A percentile compares a stretch with the other conserved stretches of the same genome.
phyloP scores from a whole-genome alignment of 2,797 vertebrate genomes.

The Paguma larvata region DNA sequence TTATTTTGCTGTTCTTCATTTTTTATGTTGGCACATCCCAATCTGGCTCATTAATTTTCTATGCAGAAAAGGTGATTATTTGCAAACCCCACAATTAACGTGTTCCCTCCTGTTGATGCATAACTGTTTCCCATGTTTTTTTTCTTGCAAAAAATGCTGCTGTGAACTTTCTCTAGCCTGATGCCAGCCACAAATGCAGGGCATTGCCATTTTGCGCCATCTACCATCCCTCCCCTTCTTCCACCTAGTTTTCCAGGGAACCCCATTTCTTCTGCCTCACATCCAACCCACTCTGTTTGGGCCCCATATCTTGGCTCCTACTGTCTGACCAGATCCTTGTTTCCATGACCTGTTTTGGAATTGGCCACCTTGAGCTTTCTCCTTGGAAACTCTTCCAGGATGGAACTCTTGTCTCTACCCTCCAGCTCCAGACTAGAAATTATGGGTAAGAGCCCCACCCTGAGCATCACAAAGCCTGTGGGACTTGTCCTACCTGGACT shows the following conservation, averaged over 20 bases:
- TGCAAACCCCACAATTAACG: neutral
- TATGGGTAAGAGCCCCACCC: neutral
- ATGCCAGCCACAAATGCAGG: neutral
- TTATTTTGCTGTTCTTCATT: neutral
- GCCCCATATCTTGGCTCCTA: neutral
- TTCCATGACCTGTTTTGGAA: neutral
- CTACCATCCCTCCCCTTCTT: neutral
- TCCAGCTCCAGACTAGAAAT: constrained; percentile 26
- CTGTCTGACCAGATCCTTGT: neutral
- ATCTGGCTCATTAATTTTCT: constrained; percentile 32
- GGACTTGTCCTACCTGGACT: neutral
- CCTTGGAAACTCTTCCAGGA: neutral
- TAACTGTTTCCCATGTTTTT: neutral
- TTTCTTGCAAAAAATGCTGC: neutral
- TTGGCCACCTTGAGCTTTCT: neutral
- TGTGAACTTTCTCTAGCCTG: neutral
- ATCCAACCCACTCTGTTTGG: neutral
- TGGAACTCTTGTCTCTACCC: neutral
- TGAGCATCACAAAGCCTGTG: neutral
- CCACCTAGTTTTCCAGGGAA: neutral
- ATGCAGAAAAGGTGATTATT: neutral
- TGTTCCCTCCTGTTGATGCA: neutral
- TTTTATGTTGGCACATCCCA: neutral
- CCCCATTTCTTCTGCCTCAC: neutral
- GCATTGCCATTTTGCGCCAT: accelerated